A percentile compares a stretch with the other conserved stretches of the same genome.
Conservation (phyloP, 2,797 vertebrate genomes). For the Spinus olivaceus region DNA sequence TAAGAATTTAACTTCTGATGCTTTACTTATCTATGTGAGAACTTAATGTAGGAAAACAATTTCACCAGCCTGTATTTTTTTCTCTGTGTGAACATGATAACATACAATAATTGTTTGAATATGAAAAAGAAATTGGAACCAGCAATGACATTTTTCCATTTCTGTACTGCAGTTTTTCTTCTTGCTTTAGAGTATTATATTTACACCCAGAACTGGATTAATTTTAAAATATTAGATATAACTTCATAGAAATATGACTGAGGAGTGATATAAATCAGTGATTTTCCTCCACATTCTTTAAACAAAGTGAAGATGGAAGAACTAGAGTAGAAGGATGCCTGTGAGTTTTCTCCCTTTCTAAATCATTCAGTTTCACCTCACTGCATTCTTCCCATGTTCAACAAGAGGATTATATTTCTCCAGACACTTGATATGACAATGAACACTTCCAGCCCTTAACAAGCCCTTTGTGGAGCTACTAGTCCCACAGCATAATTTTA, state of each 20-base stretch:
- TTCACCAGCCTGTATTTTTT: neutral
- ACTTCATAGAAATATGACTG: neutral
- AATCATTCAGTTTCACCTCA: neutral
- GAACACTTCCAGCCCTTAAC: neutral
- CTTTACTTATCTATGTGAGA: neutral
- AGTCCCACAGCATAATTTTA: neutral
- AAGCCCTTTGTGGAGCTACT: neutral
- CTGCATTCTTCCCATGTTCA: neutral
- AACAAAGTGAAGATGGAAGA: neutral
- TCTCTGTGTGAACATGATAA: neutral
- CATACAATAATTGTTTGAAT: neutral
- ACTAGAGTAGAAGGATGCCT: neutral
- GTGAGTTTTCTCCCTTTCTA: neutral
- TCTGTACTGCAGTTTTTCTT: neutral
- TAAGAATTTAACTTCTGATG: neutral
- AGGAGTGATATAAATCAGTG: neutral
- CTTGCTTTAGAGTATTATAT: neutral
- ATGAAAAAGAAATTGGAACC: neutral
- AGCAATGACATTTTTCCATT: slow-evolving; percentile 24
- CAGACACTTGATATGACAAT: neutral
- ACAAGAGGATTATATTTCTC: neutral
- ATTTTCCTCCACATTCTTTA: neutral
- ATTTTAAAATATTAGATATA: slow-evolving; percentile 14
- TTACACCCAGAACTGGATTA: neutral
- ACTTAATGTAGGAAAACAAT: slow-evolving; percentile 17